A percentile compares a stretch with the other conserved stretches of the same genome.
phyloP scores from a whole-genome alignment of 1,140 invertebrate species.

The Drosophila insularis region DNA sequence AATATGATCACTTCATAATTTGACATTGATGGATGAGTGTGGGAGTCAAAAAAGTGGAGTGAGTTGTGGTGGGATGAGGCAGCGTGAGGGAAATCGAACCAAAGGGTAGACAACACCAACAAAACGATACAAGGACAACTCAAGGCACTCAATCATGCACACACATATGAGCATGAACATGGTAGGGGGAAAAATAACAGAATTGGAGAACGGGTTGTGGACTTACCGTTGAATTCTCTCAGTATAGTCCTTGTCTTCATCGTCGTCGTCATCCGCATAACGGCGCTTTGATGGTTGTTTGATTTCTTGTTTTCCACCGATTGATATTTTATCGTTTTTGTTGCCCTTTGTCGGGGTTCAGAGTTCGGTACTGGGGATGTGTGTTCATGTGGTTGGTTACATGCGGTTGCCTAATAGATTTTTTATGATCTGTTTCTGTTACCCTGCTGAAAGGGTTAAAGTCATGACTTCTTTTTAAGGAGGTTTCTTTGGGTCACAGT shows the following conservation, averaged over 20 bases:
- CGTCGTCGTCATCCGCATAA: slow-evolving; percentile 55
- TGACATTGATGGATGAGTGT: slow-evolving; percentile 82
- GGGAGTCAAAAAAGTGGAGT: slow-evolving; percentile 41
- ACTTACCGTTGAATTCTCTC: slow-evolving; percentile 23
- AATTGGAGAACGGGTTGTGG: slow-evolving; percentile 32
- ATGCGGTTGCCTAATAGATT: slow-evolving; percentile 80
- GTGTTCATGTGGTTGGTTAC: slow-evolving; percentile 37
- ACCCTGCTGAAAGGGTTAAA: slow-evolving; percentile 13
- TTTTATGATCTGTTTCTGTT: slow-evolving; percentile 78
- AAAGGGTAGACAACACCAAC: slow-evolving; percentile 40
- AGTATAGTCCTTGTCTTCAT: slow-evolving; percentile 32
- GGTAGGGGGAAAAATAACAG: slow-evolving; percentile 6
- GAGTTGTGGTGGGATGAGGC: background rate
- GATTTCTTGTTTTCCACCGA: slow-evolving; percentile 77
- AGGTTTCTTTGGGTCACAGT: background rate
- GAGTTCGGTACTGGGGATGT: slow-evolving; percentile 9
- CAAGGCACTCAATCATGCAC: slow-evolving; percentile 69
- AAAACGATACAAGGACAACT: slow-evolving; percentile 16
- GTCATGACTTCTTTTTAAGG: background rate
- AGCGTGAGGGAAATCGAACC: slow-evolving; percentile 50
- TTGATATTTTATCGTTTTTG: slow-evolving; percentile 80
- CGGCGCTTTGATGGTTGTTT: slow-evolving; percentile 82
- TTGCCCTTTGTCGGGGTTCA: slow-evolving; percentile 21
- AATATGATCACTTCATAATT: slow-evolving; percentile 83
- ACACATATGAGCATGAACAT: slow-evolving; percentile 28